These are phyloP conservation scores for Xanthia togata DNA, from an alignment of 2,888 invertebrate species.

Conservation along the genomic window DNA sequence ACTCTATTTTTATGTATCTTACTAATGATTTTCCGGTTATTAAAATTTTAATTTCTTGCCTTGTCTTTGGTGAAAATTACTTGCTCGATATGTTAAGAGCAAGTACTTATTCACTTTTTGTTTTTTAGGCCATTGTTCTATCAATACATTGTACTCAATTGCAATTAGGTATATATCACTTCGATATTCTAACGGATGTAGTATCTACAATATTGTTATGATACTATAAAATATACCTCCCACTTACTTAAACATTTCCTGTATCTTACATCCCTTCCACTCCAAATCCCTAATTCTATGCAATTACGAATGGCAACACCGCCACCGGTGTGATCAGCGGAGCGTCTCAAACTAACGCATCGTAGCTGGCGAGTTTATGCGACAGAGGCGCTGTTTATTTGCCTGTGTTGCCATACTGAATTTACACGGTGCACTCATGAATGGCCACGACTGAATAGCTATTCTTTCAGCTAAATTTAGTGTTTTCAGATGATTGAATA, in stretches of 20 bases:
- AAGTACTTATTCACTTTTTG: not conserved
- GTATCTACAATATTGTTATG: not conserved
- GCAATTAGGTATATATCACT: not conserved
- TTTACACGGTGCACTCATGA: conserved; percentile 58
- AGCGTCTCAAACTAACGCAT: conserved; percentile 68
- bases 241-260: conserved; percentile 22
- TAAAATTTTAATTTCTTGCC: too few relatives aligned
- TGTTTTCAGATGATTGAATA: conserved; percentile 51
- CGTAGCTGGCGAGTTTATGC: conserved; percentile 67
- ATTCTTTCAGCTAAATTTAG: conserved; percentile 56
- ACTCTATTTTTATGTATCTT: not conserved
- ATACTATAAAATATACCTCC: not conserved
- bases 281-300: conserved; percentile 59
- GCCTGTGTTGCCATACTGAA: conserved; percentile 55
- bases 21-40: not conserved
- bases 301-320: conserved; percentile 61
- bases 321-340: conserved; percentile 52
- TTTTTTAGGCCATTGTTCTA: not conserved
- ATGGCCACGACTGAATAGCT: conserved; percentile 41
- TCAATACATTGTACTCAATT: not conserved
- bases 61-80: not conserved
- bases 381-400: conserved; percentile 63
- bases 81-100: not conserved
- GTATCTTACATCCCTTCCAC: conserved; percentile 52
- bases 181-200: not conserved